Base-by-base conservation (phyloP, 2,113 vertebrate genomes). In the Nymphicus hollandicus region DNA sequence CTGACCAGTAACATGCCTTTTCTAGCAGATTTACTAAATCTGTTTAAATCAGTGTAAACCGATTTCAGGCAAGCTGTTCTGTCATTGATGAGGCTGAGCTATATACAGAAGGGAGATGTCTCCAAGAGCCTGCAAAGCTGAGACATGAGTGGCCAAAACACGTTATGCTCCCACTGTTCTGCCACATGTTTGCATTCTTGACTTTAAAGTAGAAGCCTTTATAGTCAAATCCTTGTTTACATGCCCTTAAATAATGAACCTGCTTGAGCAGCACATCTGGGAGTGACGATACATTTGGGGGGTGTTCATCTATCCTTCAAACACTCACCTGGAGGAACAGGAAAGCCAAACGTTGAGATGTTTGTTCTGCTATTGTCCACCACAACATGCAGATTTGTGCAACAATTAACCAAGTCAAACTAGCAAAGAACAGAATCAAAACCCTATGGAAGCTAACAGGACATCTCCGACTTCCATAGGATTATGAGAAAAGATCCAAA, bases 321-420 rank as follows among this genome's bases (percentile, higher is more conserved):
- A 81, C 11, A 35, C 29, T 37, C 41, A 66, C 37, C n/a, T 66
- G 41, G 41, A 74, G 29, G 0, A 6, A 27, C 9, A 35, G 44
- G 37, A 60, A 74, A 89, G 9, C 7, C 50, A 70, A 22, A 6
- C 0, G 0, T 3, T 43, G 41, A 64, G 3, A 31, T 24, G 12
- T 47, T 86, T 81, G 27, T 52, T 83, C 9, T 8, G 6, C 25
- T 12, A 9, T 23, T n/a, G 20, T 72, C 74, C 64, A 17, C 25
- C 44, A 68, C 5, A 31, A 76, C 29, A n/a, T 6, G 1, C 7
- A 23, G 41, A 82, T 13, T 44, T 73, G 37, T 72, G 33, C 37
- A 70, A 77, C 4, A 52, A 44, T 31, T 73, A 53, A 35, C 13
- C 37, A 63, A 77, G 13, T 1, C 71, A 78, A 47, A 61, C 9